A percentile compares a stretch with the other conserved stretches of the same genome.
These are phyloP conservation scores for Lordiphosa collinella DNA, from an alignment of 1,140 invertebrate species.

Conservation along the genomic window DNA sequence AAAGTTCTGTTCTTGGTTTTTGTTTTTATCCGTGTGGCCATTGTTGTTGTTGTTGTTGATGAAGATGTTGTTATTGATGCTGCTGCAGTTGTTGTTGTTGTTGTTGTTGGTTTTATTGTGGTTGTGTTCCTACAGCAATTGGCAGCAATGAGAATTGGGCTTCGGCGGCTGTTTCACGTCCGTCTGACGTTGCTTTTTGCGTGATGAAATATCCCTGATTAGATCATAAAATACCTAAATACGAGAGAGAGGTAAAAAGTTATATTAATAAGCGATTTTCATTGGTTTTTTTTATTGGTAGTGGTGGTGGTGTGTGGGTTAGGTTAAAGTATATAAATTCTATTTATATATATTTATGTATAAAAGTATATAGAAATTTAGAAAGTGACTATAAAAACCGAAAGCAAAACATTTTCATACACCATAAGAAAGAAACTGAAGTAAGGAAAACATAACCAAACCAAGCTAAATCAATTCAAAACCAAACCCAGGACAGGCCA, in stretches of 20 bases:
- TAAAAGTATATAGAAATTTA: slow-evolving; percentile 17
- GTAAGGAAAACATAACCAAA: slow-evolving; percentile 8
- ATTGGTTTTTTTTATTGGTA: background rate
- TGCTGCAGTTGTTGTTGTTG: slow-evolving; percentile 31
- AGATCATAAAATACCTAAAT: slow-evolving; percentile 79
- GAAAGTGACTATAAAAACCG: slow-evolving; percentile 48
- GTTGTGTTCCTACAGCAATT: slow-evolving; percentile 70
- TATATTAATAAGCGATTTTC: background rate
- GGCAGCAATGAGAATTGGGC: slow-evolving; percentile 79
- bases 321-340: background rate
- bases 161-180: slow-evolving; percentile 78
- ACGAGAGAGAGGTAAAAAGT: background rate
- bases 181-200: slow-evolving; percentile 79
- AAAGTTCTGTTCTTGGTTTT: slow-evolving; percentile 22
- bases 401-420: slow-evolving; percentile 41
- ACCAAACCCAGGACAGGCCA: slow-evolving; percentile 17
- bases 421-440: slow-evolving; percentile 23
- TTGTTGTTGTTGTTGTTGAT: slow-evolving; percentile 26
- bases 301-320: background rate
- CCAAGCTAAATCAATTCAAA: slow-evolving; percentile 20
- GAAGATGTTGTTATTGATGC: slow-evolving; percentile 17
- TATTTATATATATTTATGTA: too few relatives aligned
- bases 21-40: slow-evolving; percentile 40
- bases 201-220: slow-evolving; percentile 80
- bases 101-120: slow-evolving; percentile 7